A percentile compares a stretch with the other conserved stretches of the same genome.
phyloP scores from a whole-genome alignment of 2,888 invertebrate genomes.

The Leuctra nigra region DNA sequence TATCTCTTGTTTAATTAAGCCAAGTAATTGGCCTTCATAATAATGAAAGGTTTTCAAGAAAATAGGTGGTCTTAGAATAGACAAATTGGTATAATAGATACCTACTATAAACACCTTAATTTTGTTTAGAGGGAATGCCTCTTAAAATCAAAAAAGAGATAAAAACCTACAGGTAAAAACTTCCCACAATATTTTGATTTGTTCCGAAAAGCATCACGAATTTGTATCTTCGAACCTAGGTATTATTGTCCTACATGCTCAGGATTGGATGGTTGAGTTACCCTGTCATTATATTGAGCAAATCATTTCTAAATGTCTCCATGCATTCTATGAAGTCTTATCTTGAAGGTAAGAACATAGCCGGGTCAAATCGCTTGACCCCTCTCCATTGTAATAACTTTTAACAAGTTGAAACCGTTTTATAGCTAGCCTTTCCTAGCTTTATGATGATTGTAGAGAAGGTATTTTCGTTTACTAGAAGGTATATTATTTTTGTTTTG shows the following conservation, averaged over 20 bases:
- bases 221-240: not conserved
- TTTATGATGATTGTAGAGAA: conserved; percentile 18
- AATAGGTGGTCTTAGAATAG: conserved; percentile 9
- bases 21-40: not conserved
- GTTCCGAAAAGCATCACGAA: conserved; percentile 6
- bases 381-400: conserved; percentile 11
- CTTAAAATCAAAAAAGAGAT: not conserved
- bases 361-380: conserved; percentile 13
- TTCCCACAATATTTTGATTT: conserved; percentile 17
- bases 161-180: conserved; percentile 4
- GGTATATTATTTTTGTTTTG: conserved; percentile 18
- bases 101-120: conserved; percentile 17
- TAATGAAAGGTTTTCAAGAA: conserved; percentile 7
- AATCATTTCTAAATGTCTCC: not conserved
- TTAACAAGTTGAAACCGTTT: conserved; percentile 9
- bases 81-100: conserved; percentile 15
- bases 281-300: conserved; percentile 5
- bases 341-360: not conserved
- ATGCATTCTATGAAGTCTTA: conserved; percentile 1
- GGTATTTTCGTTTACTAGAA: conserved; percentile 5
- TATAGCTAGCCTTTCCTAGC: conserved; percentile 7
- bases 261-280: not conserved
- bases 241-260: not conserved
- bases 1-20: too few relatives aligned
- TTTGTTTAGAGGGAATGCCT: conserved; percentile 1